Evolutionary conservation across 2,113 vertebrate genomes (phyloP).

Genomic region (Pterocles burchelli): DNA sequence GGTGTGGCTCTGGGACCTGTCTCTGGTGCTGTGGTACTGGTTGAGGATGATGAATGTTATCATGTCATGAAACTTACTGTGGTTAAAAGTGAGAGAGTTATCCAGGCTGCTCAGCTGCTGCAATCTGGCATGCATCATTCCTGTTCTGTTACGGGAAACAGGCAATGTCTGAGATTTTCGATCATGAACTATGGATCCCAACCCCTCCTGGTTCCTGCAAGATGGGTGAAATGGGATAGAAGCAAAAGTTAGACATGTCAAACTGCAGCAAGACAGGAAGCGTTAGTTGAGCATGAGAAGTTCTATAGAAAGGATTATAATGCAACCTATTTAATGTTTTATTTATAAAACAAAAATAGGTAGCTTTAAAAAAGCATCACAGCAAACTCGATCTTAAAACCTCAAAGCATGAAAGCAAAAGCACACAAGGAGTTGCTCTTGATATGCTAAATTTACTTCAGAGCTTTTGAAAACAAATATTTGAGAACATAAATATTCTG

Average conservation of each 20-base stretch:
- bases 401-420: conserved; percentile 53
- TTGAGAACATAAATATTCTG: not conserved
- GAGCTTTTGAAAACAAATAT: not conserved
- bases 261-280: conserved; percentile 73
- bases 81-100: conserved; percentile 99
- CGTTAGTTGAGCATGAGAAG: conserved; percentile 79
- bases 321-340: conserved; percentile 19
- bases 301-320: conserved; percentile 21
- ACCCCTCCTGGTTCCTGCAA: conserved; percentile 98
- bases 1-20: conserved; percentile 66
- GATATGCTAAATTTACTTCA: conserved; percentile 2
- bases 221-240: conserved; percentile 90
- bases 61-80: conserved; percentile 91
- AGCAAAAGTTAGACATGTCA: conserved; percentile 86
- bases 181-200: conserved; percentile 96
- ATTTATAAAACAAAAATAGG: conserved; percentile 49
- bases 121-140: conserved; percentile 99
- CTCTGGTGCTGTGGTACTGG: conserved; percentile 72
- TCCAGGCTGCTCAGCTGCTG: conserved; percentile 99
- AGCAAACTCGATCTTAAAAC: conserved; percentile 50
- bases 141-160: conserved; percentile 99
- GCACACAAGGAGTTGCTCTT: conserved; percentile 3
- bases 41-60: conserved; percentile 67
- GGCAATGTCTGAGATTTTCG: conserved; percentile 99
- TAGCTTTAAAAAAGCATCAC: conserved; percentile 2